These are phyloP conservation scores for Fulmarus glacialis DNA, from an alignment of 2,113 vertebrate species.

Conservation along the genomic window DNA sequence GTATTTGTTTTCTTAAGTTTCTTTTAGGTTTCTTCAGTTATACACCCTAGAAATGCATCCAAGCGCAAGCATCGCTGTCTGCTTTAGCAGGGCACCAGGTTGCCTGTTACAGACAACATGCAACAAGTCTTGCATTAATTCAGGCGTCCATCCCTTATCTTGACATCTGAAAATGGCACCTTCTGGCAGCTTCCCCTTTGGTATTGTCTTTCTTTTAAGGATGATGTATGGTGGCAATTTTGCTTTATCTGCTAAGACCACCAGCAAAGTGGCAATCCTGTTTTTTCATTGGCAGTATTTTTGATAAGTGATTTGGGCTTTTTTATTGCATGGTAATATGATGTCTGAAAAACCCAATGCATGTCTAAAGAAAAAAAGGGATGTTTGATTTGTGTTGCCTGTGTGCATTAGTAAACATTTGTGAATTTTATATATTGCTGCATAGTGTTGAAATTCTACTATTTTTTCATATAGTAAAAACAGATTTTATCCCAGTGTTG, in stretches of 20 bases:
- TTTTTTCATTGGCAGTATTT: conserved; percentile 29
- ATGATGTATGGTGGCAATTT: conserved; percentile 64
- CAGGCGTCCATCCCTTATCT: conserved; percentile 55
- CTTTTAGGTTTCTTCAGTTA: not conserved
- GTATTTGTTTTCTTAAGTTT: not conserved
- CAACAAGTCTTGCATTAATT: conserved; percentile 68
- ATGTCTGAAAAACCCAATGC: not conserved
- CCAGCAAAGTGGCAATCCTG: conserved; percentile 47
- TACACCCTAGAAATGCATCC: not conserved
- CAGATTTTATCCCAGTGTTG: not conserved
- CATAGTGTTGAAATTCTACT: not conserved
- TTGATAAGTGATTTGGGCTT: conserved; percentile 44
- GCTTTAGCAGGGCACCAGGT: conserved; percentile 1
- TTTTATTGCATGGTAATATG: conserved; percentile 10
- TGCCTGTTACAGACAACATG: conserved; percentile 44
- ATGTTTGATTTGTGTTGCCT: not conserved
- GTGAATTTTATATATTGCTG: not conserved
- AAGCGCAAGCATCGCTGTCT: not conserved
- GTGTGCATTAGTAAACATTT: not conserved
- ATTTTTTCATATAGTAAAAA: not conserved
- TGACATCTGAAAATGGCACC: conserved; percentile 68
- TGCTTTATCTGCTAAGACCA: conserved; percentile 63
- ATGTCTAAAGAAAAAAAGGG: not conserved
- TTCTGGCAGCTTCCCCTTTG: conserved; percentile 61
- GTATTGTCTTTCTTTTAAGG: conserved; percentile 56